These are phyloP conservation scores for Chauna torquata DNA, from an alignment of 2,113 vertebrate species.

Conservation along the genomic window DNA sequence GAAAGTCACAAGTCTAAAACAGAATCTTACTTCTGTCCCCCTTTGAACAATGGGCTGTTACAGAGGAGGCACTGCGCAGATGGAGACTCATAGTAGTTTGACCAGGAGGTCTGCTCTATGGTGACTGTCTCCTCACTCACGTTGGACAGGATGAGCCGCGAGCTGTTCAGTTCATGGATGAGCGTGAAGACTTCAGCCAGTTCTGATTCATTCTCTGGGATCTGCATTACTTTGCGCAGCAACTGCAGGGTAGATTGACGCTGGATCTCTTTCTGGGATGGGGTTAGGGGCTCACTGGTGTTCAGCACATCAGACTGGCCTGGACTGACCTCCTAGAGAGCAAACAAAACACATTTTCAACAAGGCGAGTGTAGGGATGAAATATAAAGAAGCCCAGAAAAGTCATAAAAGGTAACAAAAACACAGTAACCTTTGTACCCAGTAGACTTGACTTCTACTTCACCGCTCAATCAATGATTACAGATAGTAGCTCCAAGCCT, in stretches of 20 bases:
- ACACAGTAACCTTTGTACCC: not conserved
- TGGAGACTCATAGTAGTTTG: conserved; percentile 90
- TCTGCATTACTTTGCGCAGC: conserved; percentile 88
- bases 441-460: not conserved
- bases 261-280: conserved; percentile 86
- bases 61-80: conserved; percentile 91
- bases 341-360: not conserved
- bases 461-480: not conserved
- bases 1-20: conserved; percentile 35
- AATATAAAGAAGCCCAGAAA: not conserved
- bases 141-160: conserved; percentile 85
- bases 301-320: conserved; percentile 74
- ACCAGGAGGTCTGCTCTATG: conserved; percentile 90
- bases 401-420: not conserved
- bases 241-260: conserved; percentile 90
- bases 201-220: conserved; percentile 91
- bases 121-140: conserved; percentile 82
- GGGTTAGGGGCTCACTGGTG: conserved; percentile 79
- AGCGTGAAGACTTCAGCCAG: conserved; percentile 88
- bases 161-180: conserved; percentile 93
- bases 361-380: not conserved
- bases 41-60: conserved; percentile 90
- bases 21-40: conserved; percentile 86
- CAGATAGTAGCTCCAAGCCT: not conserved
- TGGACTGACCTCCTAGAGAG: conserved; percentile 69